Conservation (phyloP, 1,140 invertebrate species). For the Drosophila tsacasi region DNA sequence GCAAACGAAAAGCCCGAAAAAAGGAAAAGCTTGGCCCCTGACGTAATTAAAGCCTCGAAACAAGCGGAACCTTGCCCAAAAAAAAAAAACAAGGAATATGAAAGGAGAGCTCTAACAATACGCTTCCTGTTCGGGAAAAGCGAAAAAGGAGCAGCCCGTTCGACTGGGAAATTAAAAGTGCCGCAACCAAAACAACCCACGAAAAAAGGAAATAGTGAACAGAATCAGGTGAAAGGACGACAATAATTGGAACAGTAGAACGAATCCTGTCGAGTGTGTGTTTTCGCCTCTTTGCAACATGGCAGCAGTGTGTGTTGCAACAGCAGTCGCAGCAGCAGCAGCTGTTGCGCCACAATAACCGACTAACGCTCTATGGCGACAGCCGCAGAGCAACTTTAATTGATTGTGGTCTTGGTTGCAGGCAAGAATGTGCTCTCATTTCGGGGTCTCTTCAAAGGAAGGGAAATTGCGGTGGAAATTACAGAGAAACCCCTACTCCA, state of each 20-base stretch:
- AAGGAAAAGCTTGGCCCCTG: constrained; percentile 9
- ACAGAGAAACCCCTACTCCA: neutral
- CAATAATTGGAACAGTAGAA: constrained; percentile 67
- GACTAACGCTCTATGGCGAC: constrained; percentile 26
- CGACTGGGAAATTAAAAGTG: constrained; percentile 61
- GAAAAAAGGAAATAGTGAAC: constrained; percentile 22
- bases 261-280: constrained; percentile 28
- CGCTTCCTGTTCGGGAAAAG: constrained; percentile 34
- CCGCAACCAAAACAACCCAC: constrained; percentile 31
- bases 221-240: constrained; percentile 55
- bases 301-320: constrained; percentile 24
- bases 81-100: constrained; percentile 1
- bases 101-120: constrained; percentile 59
- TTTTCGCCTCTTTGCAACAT: constrained; percentile 25
- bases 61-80: constrained; percentile 56
- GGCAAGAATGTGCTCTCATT: constrained; percentile 24
- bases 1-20: constrained; percentile 26
- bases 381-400: constrained; percentile 51
- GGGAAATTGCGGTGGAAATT: constrained; percentile 12
- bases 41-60: constrained; percentile 62
- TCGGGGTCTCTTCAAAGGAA: neutral
- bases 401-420: constrained; percentile 38
- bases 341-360: constrained; percentile 45
- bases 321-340: constrained; percentile 18
- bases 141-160: constrained; percentile 19